Percentiles rank a stretch among this genome's conserved stretches.
Evolutionary conservation across 2,888 invertebrate species (phyloP).

Genomic region (Euzophera pinguis): DNA sequence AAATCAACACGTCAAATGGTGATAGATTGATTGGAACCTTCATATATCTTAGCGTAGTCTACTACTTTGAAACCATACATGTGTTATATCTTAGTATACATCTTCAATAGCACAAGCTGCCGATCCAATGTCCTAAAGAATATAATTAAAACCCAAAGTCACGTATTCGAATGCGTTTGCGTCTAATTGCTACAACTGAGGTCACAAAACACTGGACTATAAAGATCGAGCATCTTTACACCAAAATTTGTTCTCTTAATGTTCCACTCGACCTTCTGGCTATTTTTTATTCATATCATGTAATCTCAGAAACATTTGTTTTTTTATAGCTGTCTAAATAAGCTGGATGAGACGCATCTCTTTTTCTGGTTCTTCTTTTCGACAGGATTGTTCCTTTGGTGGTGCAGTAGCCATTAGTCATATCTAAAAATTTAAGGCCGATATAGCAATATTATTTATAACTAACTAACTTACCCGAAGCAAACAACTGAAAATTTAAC

Average conservation of each 20-base stretch:
- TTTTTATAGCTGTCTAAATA: background rate
- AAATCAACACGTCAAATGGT: too few species aligned
- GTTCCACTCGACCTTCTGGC: conserved; percentile 32
- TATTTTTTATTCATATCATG: conserved; percentile 28
- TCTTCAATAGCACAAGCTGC: background rate
- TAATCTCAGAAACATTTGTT: conserved; percentile 5
- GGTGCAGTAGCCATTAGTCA: too few species aligned
- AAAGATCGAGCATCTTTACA: conserved; percentile 22
- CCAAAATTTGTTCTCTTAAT: conserved; percentile 35
- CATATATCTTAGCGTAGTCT: too few species aligned
- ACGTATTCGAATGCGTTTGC: conserved; percentile 23
- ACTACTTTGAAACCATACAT: background rate
- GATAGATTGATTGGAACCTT: too few species aligned
- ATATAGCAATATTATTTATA: too few species aligned
- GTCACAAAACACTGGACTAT: conserved; percentile 23
- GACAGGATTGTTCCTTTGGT: too few species aligned
- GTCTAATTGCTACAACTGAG: conserved; percentile 26
- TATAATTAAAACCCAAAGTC: conserved; percentile 18
- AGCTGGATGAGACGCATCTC: background rate
- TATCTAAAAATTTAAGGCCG: too few species aligned
- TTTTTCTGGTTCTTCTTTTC: background rate
- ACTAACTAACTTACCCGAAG: too few species aligned
- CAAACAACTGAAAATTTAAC: too few species aligned
- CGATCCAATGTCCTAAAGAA: background rate
- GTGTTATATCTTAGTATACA: background rate